Conservation (phyloP, 2,888 invertebrate species). For the Listrodromus nycthemerus region DNA sequence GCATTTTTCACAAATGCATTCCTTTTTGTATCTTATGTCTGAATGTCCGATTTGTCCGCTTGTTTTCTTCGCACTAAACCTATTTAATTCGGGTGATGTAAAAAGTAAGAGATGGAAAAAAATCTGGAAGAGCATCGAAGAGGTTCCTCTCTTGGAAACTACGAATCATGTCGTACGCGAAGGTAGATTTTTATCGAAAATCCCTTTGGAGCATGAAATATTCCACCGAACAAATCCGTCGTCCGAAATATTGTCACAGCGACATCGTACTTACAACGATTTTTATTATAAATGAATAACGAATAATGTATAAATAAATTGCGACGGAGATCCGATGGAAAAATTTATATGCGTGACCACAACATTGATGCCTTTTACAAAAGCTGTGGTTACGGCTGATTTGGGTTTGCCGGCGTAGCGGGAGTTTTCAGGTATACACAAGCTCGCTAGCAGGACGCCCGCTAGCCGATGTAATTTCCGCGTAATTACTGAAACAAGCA, state of each 20-base stretch:
- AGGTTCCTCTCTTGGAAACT: too few species aligned
- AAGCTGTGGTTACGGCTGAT: conserved; percentile 42
- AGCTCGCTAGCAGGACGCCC: conserved; percentile 57
- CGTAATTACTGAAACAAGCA: conserved; percentile 82
- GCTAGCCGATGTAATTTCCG: conserved; percentile 79
- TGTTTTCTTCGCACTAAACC: too few species aligned
- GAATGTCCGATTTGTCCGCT: too few species aligned
- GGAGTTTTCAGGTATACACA: conserved; percentile 14
- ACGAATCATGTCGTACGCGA: too few species aligned
- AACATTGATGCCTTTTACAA: conserved; percentile 34
- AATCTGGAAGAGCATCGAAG: too few species aligned
- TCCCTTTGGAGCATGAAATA: not conserved
- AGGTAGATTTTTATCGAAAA: not conserved
- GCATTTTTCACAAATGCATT: too few species aligned
- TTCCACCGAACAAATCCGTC: too few species aligned
- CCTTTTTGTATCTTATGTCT: too few species aligned
- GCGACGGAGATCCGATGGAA: not conserved
- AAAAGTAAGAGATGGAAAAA: too few species aligned
- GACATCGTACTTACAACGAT: too few species aligned
- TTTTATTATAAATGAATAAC: not conserved
- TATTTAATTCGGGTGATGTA: too few species aligned
- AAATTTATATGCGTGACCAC: conserved; percentile 22
- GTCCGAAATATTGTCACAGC: too few species aligned
- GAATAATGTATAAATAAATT: not conserved
- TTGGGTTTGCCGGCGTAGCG: conserved; percentile 6